Percentiles rank a stretch among this genome's conserved stretches.
Evolutionary conservation across 2,888 invertebrate genomes (phyloP).

Genomic region (Drosophila paracracens): DNA sequence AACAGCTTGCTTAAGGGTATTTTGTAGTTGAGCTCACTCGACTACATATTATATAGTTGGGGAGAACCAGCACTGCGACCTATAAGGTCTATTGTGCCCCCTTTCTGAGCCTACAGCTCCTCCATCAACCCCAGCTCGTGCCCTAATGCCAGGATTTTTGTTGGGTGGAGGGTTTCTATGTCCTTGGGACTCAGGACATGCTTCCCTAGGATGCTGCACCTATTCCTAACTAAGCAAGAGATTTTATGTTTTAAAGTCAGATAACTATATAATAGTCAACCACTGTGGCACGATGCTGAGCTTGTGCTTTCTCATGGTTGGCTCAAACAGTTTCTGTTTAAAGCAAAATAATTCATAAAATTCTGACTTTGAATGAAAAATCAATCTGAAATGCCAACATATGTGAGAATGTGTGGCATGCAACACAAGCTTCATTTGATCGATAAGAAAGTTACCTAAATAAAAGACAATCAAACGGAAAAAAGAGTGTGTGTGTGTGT

Average conservation of each 20-base stretch:
- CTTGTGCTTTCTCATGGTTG: not conserved
- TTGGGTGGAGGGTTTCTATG: too few relatives aligned
- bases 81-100: too few relatives aligned
- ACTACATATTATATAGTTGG: not conserved
- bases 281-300: not conserved
- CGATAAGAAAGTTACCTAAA: slow-evolving; percentile 49
- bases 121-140: too few relatives aligned
- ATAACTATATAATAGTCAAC: not conserved
- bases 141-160: too few relatives aligned
- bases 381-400: slow-evolving; percentile 16
- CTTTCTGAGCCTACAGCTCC: too few relatives aligned
- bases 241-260: not conserved
- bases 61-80: too few relatives aligned
- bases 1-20: not conserved
- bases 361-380: slow-evolving; percentile 1
- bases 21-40: not conserved
- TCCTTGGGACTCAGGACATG: too few relatives aligned
- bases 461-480: slow-evolving; percentile 21
- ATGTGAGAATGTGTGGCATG: not conserved
- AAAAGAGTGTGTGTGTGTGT: slow-evolving; percentile 15
- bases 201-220: too few relatives aligned
- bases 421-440: slow-evolving; percentile 28
- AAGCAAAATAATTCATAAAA: not conserved
- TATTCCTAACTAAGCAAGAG: not conserved
- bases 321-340: not conserved